Evolutionary conservation across 2,113 vertebrate species (phyloP), one percentile per base, ranked within the genome.

Genomic region (Ibidorhyncha struthersii): DNA sequence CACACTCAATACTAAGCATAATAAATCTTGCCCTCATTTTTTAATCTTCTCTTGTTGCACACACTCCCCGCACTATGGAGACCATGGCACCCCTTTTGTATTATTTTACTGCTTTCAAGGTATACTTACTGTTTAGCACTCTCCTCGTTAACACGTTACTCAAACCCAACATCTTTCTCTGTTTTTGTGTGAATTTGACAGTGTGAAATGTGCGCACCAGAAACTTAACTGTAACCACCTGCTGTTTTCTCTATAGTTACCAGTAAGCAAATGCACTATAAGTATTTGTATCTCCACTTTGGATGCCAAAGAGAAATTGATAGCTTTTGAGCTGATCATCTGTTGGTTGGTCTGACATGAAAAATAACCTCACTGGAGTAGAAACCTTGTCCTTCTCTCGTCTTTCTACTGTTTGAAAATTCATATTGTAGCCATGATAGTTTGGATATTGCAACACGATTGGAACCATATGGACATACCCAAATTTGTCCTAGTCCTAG

Each of bases 161-260:
- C 63, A 80, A 93, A 93, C 55, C 14, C 2, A 7, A 38, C 22
- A 9, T 65, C 22, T 92, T 92, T 72, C 55, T 81, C 45, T 73
- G 30, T 83, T 94, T 82, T 82, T 0, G 0, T 8, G 15, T 66
- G 81, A 65, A 80, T 95, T 45, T 62, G 74, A 67, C 63, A 29
- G 70, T 34, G 59, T 73, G 88, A 94, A 88, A 88, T 34, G 41
- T n/a, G 34, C 47, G 58, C 18, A 58, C 70, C 53, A 96, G 86
- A 70, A 87, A 66, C 49, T 58, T 27, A 82, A 67, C 76, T 90
- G 80, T 86, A 86, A 69, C 36, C 43, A 73, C 81, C 81, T 93
- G 55, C 74, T 74, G 21, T 89, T 92, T 93, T 95, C 67, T 86
- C 82, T 86, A 36, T 66, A 92, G 76, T 78, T 90, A 86, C 76